A percentile compares a stretch with the other conserved stretches of the same genome.
These are phyloP conservation scores for Aldabrachelys gigantea DNA, from an alignment of 2,113 vertebrate genomes.

Conservation along the genomic window DNA sequence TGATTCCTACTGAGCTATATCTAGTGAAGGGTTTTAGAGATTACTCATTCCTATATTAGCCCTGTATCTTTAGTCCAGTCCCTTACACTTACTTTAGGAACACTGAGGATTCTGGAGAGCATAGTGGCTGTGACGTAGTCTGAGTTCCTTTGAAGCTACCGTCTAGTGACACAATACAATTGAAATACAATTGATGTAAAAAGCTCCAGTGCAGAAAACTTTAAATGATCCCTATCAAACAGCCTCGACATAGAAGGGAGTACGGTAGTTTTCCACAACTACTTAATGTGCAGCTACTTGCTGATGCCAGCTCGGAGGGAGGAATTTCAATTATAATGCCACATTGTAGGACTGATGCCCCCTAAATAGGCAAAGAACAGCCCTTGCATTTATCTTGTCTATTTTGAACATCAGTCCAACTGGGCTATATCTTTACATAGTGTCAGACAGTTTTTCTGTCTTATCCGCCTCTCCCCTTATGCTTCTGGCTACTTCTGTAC, in stretches of 20 bases:
- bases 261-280: not conserved
- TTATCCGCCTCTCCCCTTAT: not conserved
- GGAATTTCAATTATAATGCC: slow-evolving; percentile 11
- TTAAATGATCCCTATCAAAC: not conserved
- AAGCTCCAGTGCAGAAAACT: not conserved
- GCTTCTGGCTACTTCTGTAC: not conserved
- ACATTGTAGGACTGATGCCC: not conserved
- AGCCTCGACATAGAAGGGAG: not conserved
- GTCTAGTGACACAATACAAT: accelerated
- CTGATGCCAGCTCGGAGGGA: not conserved
- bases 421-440: not conserved
- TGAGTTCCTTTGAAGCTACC: not conserved
- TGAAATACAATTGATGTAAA: not conserved
- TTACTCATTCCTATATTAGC: not conserved
- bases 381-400: not conserved
- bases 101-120: not conserved
- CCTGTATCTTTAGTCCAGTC: not conserved
- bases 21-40: not conserved
- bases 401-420: too few relatives aligned
- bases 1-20: too few relatives aligned
- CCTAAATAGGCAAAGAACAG: not conserved
- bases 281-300: not conserved
- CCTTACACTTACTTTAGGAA: not conserved
- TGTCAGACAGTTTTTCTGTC: not conserved
- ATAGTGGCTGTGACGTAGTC: not conserved